Conservation (phyloP, 2,113 vertebrate genomes). For the Otolemur garnettii region DNA sequence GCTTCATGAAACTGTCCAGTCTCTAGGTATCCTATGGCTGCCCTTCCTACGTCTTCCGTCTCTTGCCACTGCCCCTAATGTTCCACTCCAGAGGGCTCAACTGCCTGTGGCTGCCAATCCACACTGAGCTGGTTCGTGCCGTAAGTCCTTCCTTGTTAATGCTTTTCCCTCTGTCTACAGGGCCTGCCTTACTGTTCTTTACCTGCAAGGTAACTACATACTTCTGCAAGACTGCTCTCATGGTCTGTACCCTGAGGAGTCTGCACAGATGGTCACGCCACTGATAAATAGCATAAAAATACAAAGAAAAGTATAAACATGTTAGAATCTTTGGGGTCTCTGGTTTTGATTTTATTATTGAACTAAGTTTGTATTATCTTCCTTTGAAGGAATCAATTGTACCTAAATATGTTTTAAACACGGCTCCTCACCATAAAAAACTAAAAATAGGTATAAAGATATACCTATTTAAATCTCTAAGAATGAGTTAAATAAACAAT, state of each 20-base stretch:
- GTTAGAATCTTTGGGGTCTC: conserved; percentile 48
- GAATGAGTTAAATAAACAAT: conserved; percentile 62
- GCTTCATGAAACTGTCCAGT: neutral
- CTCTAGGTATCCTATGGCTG: neutral
- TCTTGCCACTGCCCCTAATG: neutral
- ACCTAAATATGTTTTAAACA: conserved; percentile 61
- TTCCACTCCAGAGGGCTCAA: neutral
- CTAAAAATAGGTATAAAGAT: neutral
- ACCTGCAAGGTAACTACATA: neutral
- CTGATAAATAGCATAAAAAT: conserved; percentile 49
- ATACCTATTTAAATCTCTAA: conserved; percentile 65
- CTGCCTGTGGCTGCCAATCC: neutral
- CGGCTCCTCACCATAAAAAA: neutral
- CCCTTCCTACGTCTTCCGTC: neutral
- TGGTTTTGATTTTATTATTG: conserved; percentile 53
- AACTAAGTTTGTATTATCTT: conserved; percentile 42
- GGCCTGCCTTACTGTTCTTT: no score
- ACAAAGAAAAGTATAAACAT: neutral
- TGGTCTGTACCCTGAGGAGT: neutral
- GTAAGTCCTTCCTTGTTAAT: neutral
- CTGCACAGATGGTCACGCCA: conserved; percentile 42
- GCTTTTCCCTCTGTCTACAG: neutral
- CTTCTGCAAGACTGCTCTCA: neutral
- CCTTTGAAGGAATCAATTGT: conserved; percentile 45
- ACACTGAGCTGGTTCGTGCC: rapidly evolving